Base-by-base conservation (phyloP, 2,113 vertebrate species). In the Sakesphorus luctuosus region DNA sequence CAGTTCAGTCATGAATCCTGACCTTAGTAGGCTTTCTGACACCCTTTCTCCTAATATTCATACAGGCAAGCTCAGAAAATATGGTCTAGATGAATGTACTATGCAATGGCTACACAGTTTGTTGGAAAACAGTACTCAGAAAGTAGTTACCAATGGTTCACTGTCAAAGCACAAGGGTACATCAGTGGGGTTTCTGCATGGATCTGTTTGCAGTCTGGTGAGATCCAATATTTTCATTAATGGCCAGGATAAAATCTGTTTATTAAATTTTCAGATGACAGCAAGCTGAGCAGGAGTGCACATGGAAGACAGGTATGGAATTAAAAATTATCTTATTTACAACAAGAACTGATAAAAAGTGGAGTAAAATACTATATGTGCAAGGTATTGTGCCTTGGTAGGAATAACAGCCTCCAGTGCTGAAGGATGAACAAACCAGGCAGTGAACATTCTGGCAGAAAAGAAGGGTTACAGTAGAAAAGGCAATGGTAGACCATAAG, bases 191-290 rank as follows among this genome's bases (percentile, higher is more conserved):
- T 80, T 95, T 87, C 93, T 84, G 65, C 52, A 65, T 20, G 40
- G 83, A 91, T 94, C 78, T 96, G 93, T 56, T 92, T 0, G 0
- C 80, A 87, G 80, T 74, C 86, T 94, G 89, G 56, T 78, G 68
- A 87, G 87, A 93, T 56, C 89, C 68, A 91, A 84, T 94, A 93
- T 93, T 96, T 93, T 90, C 93, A 94, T 97, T 97, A 93, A 95
- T 59, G 66, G 92, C 84, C 69, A 87, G 65, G 62, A 93, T 89
- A 92, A 95, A 92, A 68, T 44, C 80, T 78, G 68, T 81, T 93
- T 81, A 95, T 94, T 96, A 81, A 90, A 94, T 96, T 63, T 87
- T 74, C 86, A 93, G 96, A 59, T 91, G 94, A 85, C 91, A 95
- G 76, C 84, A 95, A 92, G 56, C 84, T 81, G 91, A 89, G 86